Base-by-base conservation (phyloP, 2,888 invertebrate species). In the Epinotia ramella region DNA sequence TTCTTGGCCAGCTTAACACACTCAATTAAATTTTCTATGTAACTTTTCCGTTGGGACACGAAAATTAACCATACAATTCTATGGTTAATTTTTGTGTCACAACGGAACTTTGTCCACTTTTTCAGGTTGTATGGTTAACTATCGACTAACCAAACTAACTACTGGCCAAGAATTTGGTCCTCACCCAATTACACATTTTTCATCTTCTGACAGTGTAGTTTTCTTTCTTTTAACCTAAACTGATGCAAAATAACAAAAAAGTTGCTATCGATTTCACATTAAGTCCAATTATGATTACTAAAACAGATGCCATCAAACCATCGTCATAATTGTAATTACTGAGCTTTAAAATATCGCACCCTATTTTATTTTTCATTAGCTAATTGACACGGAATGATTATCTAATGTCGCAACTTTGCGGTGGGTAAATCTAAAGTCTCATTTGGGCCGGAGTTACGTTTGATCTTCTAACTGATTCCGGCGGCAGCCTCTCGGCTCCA, bases 341-440 rank as follows among this genome's bases (percentile, higher is more conserved):
- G 81, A 84, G 83, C 84, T 83, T 86, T 85, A 86, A 86, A 87
- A 87, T 89, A 84, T 83, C 84, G 81, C 81, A 79, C 90, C 87
- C 91, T 90, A 90, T 91, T 92, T 88, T 87, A 93, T 91, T 91
- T 93, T 94, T 93, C 94, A 94, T 94, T 94, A 94, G 93, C 94
- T 94, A 94, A 94, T 94, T 94, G 94, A 93, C 89, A 90, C 88
- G 87, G 87, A 90, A 93, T 91, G 88, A 91, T 93, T 91, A 93
- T 93, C 89, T 89, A 86, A 88, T 84, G 87, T 89, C 88, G 90
- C 91, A 91, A 90, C 87, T 91, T 89, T 82, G 84, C 84, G 84
- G 86, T 84, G 86, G 88, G 87, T 87, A 87, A 87, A 88, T 90
- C 86, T 84, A 84, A 86, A 87, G 84, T 85, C 86, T 87, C 85